phyloP scores from a whole-genome alignment of 2,113 vertebrate genomes.

The Eubucco bourcierii region DNA sequence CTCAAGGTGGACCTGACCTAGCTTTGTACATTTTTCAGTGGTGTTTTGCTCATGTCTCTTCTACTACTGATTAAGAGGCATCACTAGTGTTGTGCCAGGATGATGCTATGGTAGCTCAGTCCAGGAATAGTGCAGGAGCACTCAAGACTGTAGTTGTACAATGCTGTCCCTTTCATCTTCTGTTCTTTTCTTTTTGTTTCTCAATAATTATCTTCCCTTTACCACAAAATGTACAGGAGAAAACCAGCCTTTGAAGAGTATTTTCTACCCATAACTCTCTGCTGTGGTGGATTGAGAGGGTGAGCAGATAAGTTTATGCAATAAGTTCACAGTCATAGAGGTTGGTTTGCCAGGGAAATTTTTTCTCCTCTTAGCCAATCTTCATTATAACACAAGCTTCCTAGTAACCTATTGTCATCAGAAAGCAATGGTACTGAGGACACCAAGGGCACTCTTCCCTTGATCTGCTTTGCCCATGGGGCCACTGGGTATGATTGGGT shows the following conservation, averaged over 20 bases:
- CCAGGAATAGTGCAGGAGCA: background rate
- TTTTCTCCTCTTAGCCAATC: background rate
- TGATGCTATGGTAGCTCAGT: background rate
- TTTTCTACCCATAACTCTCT: background rate
- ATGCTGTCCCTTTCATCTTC: slow-evolving; percentile 23
- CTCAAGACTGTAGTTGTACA: background rate
- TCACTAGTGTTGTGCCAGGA: background rate
- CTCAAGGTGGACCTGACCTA: background rate
- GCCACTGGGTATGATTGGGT: background rate
- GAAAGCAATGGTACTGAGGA: background rate
- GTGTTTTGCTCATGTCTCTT: background rate
- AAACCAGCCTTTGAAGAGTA: background rate
- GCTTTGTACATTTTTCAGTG: background rate
- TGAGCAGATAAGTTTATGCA: background rate
- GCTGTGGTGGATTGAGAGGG: background rate
- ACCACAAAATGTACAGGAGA: slow-evolving; percentile 1
- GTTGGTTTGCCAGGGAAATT: background rate
- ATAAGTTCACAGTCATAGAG: background rate
- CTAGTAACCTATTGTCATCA: background rate
- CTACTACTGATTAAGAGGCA: background rate
- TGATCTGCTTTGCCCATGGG: background rate
- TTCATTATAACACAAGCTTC: background rate
- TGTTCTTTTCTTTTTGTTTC: slow-evolving; percentile 33
- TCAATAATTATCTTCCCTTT: background rate
- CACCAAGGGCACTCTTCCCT: background rate